Evolutionary conservation across 2,888 invertebrate genomes (phyloP), one percentile per base, ranked within the genome.

Genomic region (Physocephala rufipes): DNA sequence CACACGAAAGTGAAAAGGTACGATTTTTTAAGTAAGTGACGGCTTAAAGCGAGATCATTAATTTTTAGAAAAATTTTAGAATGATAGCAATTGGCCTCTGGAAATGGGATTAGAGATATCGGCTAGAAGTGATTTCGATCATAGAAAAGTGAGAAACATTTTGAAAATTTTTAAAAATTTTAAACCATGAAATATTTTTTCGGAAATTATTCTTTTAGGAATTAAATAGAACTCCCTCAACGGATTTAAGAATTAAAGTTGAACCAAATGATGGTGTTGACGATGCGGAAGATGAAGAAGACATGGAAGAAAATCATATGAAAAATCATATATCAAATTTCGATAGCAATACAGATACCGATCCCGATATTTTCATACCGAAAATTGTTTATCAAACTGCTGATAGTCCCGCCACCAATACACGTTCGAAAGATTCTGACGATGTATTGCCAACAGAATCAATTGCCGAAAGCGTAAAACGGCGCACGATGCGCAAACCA

Each of bases 391-490:
- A 68, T 36, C 49, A 64, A 26, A 49, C 64, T 15, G 13, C 21
- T 26, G 15, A n/a, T n/a, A n/a, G n/a, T n/a, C n/a, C 64, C 7
- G 1, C n/a, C 13, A 13, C 16, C 19, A 49, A 15, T 2, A 24
- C 16, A 21, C 5, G 24, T 24, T 47, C 15, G 15, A 51, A 47
- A 9, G 36, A 49, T 4, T 30, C 51, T 12, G 59, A 58, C 16
- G n/a, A 13, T 15, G n/a, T n/a, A 28, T 24, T 58, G 19, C 64
- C 53, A 2, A 1, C 64, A 2, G 64, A 36, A 21, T 64, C 70
- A 12, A 70, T 70, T 36, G 70, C 70, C 19, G 64, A 70, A 55
- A 64, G 70, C 26, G 70, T 70, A 21, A 70, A 70, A 64, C 63
- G 63, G 1, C 63, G 70, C 16, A 70, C 43, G 2, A 28, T 53